Evolutionary conservation across 2,113 vertebrate genomes (phyloP).

Genomic region (Dicerorhinus sumatrensis): DNA sequence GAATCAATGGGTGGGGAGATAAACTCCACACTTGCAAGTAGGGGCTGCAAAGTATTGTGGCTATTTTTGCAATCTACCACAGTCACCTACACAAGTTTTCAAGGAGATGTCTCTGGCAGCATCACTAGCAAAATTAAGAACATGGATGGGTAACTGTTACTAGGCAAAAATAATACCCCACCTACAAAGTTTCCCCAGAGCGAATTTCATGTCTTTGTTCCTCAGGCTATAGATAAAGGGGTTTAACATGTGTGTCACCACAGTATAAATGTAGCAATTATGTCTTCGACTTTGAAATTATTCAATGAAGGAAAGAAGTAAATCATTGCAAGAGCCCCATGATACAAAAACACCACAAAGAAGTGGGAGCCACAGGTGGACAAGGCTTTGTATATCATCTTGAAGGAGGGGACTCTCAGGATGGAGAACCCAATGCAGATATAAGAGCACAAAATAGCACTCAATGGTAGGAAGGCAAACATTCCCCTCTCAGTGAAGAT

Average conservation of each 20-base stretch:
- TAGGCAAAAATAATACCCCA: neutral
- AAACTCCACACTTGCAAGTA: neutral
- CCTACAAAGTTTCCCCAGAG: neutral
- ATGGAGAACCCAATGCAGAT: neutral
- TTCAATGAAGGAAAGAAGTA: neutral
- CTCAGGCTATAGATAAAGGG: neutral
- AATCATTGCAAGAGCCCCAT: neutral
- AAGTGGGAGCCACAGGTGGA: neutral
- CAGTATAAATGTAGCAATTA: neutral
- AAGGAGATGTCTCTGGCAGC: neutral
- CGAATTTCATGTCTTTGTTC: neutral
- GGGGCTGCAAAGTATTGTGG: neutral
- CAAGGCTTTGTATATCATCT: neutral
- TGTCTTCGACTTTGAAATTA: neutral
- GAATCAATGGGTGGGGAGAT: neutral
- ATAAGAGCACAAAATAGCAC: neutral
- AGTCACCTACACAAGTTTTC: neutral
- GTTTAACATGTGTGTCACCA: neutral
- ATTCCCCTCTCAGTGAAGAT: neutral
- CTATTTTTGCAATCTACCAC: neutral
- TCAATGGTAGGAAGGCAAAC: neutral
- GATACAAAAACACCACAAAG: neutral
- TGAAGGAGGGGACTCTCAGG: neutral
- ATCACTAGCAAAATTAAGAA: neutral
- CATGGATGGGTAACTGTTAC: neutral